Evolutionary conservation across 2,113 vertebrate genomes (phyloP), one percentile per base, ranked within the genome.

Genomic region (Rhinolophus ferrumequinum): DNA sequence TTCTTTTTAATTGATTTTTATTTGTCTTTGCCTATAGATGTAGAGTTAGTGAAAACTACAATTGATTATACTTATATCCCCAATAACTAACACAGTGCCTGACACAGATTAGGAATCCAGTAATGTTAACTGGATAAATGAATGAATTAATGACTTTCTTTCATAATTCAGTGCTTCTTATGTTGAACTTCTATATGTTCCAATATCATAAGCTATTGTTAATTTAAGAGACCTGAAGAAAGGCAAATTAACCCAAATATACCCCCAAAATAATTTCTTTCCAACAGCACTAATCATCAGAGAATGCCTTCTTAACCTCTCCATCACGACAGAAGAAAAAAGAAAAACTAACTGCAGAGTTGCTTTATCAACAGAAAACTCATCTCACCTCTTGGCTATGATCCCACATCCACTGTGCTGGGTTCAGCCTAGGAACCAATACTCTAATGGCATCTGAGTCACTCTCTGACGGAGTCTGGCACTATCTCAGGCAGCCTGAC

Each of bases 281-380:
- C 22, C 72, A 88, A 62, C 4, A 96, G 28, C 24, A 88, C 79
- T 93, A 90, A 76, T 82, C 16, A 92, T 52, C 15, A 90, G n/a
- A 76, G 8, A 67, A 44, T 72, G 8, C 12, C 28, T 35, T 44
- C 28, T 85, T 81, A 60, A 79, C 18, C 4, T 67, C 30, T 72
- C 52, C 33, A 76, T 41, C 21, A 76, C 9, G 56, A 76, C 8
- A 35, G 21, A 95, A 92, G 13, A 7, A 82, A 92, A 72, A 87
- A 76, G 21, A 82, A 3, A 66, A 79, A 75, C 7, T 87, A 93
- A 77, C 47, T 72, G 16, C 41, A 94, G 66, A 76, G 24, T n/a
- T 88, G 30, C 24, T 67, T 88, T 77, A 90, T 90, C 47, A 90
- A 86, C 35, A 89, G n/a, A 67, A 66, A 83, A 54, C 2, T 73